phyloP scores from a whole-genome alignment of 2,113 vertebrate species.

The Pelmatolapia mariae region DNA sequence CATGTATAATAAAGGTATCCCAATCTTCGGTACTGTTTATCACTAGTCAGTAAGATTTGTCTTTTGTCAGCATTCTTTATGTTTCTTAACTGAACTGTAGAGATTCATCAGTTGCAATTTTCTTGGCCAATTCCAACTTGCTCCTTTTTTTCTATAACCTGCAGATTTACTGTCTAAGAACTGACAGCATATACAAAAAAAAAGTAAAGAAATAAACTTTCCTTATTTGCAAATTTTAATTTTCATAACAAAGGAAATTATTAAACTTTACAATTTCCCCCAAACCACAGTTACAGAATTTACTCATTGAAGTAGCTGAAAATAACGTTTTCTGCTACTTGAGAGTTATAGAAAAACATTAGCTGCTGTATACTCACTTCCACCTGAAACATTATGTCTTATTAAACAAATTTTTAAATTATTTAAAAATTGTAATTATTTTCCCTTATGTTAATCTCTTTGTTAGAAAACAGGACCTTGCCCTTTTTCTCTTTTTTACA shows the following conservation, averaged over 20 bases:
- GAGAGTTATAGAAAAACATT: neutral
- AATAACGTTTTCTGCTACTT: neutral
- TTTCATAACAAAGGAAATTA: neutral
- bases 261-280: neutral
- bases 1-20: neutral
- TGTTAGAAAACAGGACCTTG: neutral
- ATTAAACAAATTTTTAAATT: neutral
- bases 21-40: rapidly evolving
- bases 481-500: neutral
- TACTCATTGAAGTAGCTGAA: neutral
- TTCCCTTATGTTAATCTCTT: neutral
- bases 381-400: neutral
- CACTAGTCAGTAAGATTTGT: neutral
- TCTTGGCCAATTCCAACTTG: neutral
- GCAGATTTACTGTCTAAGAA: neutral
- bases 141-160: neutral
- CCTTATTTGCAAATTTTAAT: neutral
- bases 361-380: neutral
- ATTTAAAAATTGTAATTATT: too few relatives aligned
- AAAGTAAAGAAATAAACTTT: neutral
- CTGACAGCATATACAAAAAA: neutral
- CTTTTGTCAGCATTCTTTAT: neutral
- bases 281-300: neutral
- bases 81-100: neutral
- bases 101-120: neutral